A percentile compares a stretch with the other conserved stretches of the same genome.
phyloP scores from a whole-genome alignment of 30 jellyfish, hydroid and myxozoan species.

The Nemopilema nomurai region DNA sequence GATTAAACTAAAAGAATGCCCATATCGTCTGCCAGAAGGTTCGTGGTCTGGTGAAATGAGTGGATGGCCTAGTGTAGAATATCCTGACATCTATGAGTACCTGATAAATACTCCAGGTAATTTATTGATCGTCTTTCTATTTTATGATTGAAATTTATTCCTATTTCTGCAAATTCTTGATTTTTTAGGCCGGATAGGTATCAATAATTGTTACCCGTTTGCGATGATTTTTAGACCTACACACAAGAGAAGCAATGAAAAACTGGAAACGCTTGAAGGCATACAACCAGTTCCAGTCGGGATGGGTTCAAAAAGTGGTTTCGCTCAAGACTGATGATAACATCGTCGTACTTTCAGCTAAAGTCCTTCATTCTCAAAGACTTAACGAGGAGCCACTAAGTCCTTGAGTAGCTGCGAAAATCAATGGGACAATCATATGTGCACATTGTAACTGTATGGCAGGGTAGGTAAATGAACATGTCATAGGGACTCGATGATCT shows the following conservation, averaged over 20 bases:
- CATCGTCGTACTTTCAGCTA: conserved; percentile 16
- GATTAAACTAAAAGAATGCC: conserved; percentile 31
- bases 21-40: conserved; percentile 42
- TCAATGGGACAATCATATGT: conserved; percentile 41
- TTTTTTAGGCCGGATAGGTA: background rate
- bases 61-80: conserved; percentile 54
- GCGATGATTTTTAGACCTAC: conserved; percentile 5
- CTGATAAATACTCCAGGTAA: conserved; percentile 41
- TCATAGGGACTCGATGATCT: background rate
- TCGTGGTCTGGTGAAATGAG: conserved; percentile 29
- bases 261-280: conserved; percentile 48
- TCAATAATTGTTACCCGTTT: background rate
- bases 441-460: conserved; percentile 48
- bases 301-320: conserved; percentile 44
- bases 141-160: background rate
- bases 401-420: conserved; percentile 38
- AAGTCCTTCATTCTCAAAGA: conserved; percentile 54
- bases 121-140: background rate
- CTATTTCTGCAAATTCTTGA: background rate
- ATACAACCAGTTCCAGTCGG: conserved; percentile 57
- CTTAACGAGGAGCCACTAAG: conserved; percentile 35
- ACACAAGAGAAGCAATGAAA: conserved; percentile 60
- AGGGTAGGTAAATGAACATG: conserved; percentile 24
- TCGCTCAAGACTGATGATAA: conserved; percentile 1
- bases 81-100: conserved; percentile 56